Base-by-base conservation (phyloP, 1,140 invertebrate species). In the Eueides isabella region DNA sequence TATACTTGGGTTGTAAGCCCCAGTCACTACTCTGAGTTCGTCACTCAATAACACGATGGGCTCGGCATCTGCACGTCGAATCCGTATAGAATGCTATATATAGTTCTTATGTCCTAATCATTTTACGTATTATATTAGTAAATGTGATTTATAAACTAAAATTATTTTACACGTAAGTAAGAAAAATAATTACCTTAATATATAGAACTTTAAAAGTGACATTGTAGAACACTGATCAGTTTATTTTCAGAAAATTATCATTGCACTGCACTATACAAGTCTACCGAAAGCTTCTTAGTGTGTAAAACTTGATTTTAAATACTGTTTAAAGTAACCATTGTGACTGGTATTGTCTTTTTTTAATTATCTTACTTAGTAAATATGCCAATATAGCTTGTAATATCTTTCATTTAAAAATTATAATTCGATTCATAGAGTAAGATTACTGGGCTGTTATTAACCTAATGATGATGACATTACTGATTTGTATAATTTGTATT, bases 271-370 rank as follows among this genome's bases (percentile, higher is more conserved):
- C 48, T 33, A 64, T 35, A n/a, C 31, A 23, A 31, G 30, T 64
- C 16, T 64, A 35, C 14, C 9, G 11, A 35, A 64, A 64, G 30
- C 7, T 35, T 33, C 62, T 35, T 64, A 33, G n/a, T 35, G 29
- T 9, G 9, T 19, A 55, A 4, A 64, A 64, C 11, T 33, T 19
- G 62, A 64, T 64, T 19, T 30, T 64, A 64, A 64, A 33, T 30
- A 64, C 62, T 64, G 62, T 33, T 64, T 64, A 9, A 35, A 23
- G 31, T 64, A 23, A 64, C 28, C 11, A 63, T 64, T 55, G 19
- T 19, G 7, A 12, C 3, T 55, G n/a, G 19, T 31, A 33, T 19
- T 64, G 62, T 64, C 14, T 64, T 64, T 63, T 64, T 64, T 35
- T 35, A 23, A 19, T 64, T 64, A 64, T 9, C 30, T 64, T 33